Conservation (phyloP, 2,888 invertebrate genomes). For the Sinopyrophorus schimmeli region DNA sequence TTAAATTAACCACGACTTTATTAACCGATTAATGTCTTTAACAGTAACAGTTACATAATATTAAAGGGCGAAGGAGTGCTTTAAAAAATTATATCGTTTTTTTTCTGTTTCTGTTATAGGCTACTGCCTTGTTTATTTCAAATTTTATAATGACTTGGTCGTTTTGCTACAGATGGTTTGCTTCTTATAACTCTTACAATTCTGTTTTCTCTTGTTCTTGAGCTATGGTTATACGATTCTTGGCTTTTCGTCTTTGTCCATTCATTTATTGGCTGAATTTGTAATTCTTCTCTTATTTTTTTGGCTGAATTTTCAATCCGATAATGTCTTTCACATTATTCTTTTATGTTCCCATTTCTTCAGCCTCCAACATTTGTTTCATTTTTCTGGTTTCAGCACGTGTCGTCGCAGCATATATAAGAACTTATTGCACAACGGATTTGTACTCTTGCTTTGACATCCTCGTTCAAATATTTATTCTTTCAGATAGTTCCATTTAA, state of each 20-base stretch:
- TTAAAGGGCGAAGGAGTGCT: too few relatives aligned
- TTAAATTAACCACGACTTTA: too few relatives aligned
- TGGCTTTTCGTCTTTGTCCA: slow-evolving; percentile 1
- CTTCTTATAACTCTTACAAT: too few relatives aligned
- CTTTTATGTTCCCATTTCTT: background rate
- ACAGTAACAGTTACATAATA: too few relatives aligned
- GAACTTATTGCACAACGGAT: background rate
- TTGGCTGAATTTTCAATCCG: background rate
- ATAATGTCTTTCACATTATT: too few relatives aligned
- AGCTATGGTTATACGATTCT: too few relatives aligned
- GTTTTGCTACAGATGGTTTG: too few relatives aligned
- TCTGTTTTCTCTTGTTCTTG: slow-evolving; percentile 1
- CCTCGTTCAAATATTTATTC: background rate
- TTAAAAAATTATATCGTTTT: too few relatives aligned
- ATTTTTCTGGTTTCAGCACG: background rate
- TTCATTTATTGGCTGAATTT: slow-evolving; percentile 2
- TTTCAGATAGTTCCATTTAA: background rate
- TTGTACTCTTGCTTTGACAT: background rate
- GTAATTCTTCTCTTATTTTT: background rate
- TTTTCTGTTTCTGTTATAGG: too few relatives aligned
- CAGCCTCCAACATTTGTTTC: slow-evolving; percentile 2
- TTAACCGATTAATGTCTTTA: too few relatives aligned
- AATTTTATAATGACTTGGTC: too few relatives aligned
- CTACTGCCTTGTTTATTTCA: too few relatives aligned
- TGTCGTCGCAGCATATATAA: background rate